Conservation (phyloP, 2,888 invertebrate genomes). For the Megastigmus dorsalis region DNA sequence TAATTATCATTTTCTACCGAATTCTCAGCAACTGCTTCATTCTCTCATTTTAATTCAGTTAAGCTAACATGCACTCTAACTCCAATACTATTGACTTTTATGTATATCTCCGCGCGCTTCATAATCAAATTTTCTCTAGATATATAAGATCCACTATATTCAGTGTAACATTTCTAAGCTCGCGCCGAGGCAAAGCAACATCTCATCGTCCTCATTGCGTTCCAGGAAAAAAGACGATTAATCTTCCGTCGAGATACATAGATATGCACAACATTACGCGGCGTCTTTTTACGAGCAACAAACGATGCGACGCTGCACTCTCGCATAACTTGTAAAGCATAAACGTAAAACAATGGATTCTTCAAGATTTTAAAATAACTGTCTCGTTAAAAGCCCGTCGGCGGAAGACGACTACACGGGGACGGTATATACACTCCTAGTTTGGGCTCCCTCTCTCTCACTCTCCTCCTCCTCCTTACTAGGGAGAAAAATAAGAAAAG, state of each 20-base stretch:
- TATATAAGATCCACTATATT: not conserved
- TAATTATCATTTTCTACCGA: too few relatives aligned
- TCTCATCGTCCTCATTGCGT: conserved; percentile 6
- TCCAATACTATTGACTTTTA: too few relatives aligned
- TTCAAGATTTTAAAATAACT: conserved; percentile 48
- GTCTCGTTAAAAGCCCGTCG: conserved; percentile 45
- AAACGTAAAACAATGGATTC: conserved; percentile 48
- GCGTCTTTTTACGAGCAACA: conserved; percentile 30
- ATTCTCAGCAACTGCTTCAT: too few relatives aligned
- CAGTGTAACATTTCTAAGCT: not conserved
- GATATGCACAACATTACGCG: not conserved
- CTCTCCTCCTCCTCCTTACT: not conserved
- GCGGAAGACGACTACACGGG: not conserved
- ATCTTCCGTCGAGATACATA: conserved; percentile 11
- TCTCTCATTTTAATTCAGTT: too few relatives aligned
- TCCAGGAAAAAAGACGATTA: conserved; percentile 7
- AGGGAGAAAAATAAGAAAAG: conserved; percentile 34
- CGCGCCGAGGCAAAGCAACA: not conserved
- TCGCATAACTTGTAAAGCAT: conserved; percentile 12
- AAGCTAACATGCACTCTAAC: too few relatives aligned
- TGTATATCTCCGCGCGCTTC: too few relatives aligned
- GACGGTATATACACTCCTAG: not conserved
- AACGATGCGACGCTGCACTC: not conserved
- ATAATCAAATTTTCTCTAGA: conserved; percentile 9
- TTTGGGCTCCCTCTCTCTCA: too few relatives aligned